Conservation (phyloP, 2,113 vertebrate genomes). For the Planiliza haematocheilus region DNA sequence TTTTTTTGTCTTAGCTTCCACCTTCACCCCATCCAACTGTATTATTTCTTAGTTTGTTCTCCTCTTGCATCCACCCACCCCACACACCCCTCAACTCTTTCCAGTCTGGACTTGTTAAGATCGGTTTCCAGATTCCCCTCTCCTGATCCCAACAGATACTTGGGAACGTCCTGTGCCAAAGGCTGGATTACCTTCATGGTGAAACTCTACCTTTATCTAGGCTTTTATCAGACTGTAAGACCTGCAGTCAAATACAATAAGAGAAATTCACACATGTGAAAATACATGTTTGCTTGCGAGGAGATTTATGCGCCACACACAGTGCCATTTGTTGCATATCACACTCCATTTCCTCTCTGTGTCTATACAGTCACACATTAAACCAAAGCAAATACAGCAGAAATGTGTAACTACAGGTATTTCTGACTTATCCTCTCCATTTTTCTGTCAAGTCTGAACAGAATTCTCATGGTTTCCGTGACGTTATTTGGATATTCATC, state of each 20-base stretch:
- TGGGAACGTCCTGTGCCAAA: slow-evolving; percentile 63
- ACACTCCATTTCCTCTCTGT: neutral
- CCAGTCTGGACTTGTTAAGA: slow-evolving; percentile 59
- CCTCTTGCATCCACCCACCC: neutral
- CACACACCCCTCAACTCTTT: slow-evolving; percentile 1
- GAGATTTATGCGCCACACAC: too few relatives aligned
- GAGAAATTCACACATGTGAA: too few relatives aligned
- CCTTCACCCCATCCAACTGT: neutral
- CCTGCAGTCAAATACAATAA: neutral
- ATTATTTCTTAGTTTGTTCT: neutral
- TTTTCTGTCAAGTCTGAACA: neutral
- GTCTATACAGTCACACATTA: neutral
- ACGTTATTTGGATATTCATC: neutral
- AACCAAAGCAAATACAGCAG: neutral
- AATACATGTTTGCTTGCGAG: too few relatives aligned
- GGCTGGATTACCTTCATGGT: slow-evolving; percentile 10
- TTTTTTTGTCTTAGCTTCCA: neutral
- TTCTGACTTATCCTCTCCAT: too few relatives aligned
- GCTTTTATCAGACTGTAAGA: neutral
- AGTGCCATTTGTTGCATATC: neutral
- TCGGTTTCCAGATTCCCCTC: slow-evolving; percentile 59
- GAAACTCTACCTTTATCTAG: slow-evolving; percentile 3
- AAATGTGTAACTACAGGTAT: too few relatives aligned
- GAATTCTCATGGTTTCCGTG: neutral
- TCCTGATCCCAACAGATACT: slow-evolving; percentile 41